These are phyloP conservation scores for Eilema depressum DNA, from an alignment of 2,888 invertebrate genomes.

Conservation along the genomic window DNA sequence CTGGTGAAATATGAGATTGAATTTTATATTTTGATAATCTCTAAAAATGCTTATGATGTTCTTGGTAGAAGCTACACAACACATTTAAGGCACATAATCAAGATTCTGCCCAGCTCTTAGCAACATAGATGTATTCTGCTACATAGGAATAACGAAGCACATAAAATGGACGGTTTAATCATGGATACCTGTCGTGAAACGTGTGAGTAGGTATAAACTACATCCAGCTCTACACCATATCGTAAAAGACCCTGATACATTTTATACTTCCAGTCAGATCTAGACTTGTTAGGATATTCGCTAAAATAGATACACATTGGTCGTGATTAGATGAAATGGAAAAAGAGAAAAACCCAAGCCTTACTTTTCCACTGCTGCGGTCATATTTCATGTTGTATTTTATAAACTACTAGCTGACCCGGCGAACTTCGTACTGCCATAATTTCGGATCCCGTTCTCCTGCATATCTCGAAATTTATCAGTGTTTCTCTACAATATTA, in stretches of 20 bases:
- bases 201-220: not conserved
- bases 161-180: not conserved
- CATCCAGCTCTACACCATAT: not conserved
- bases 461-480: too few relatives aligned
- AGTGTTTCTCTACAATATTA: too few relatives aligned
- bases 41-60: not conserved
- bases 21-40: too few relatives aligned
- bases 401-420: too few relatives aligned
- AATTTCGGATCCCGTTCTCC: too few relatives aligned
- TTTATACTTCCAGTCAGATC: not conserved
- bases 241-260: not conserved
- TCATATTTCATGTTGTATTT: too few relatives aligned
- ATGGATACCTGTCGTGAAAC: slow-evolving; percentile 2
- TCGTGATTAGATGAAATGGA: not conserved
- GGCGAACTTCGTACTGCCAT: too few relatives aligned
- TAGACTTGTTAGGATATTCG: not conserved
- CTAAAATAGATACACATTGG: not conserved
- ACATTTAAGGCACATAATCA: not conserved
- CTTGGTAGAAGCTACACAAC: not conserved
- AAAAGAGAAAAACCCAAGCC: not conserved
- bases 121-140: not conserved
- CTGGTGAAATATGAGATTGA: too few relatives aligned
- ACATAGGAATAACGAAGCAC: not conserved
- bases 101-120: not conserved
- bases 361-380: not conserved